Percentiles rank a stretch among this genome's conserved stretches.
phyloP scores from a whole-genome alignment of 2,797 vertebrate species.

The Micrastur ruficollis region DNA sequence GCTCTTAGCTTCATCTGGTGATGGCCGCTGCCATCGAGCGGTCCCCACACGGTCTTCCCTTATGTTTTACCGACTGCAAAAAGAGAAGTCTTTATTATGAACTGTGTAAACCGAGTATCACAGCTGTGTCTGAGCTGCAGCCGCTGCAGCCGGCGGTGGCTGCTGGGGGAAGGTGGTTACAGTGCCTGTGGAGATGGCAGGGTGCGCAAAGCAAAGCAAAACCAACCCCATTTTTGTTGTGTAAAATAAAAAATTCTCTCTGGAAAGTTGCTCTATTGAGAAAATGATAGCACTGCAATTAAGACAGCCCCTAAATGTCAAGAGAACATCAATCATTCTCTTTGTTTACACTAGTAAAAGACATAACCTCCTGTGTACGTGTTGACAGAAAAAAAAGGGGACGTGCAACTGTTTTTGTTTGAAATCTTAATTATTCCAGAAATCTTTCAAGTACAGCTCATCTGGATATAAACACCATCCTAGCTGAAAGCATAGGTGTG shows the following conservation, averaged over 20 bases:
- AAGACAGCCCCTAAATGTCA: neutral
- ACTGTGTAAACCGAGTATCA: neutral
- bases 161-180: neutral
- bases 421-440: slow-evolving; percentile 16
- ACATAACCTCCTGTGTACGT: neutral
- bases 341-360: neutral
- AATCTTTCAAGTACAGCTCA: slow-evolving; percentile 14
- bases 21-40: neutral
- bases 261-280: neutral
- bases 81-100: neutral
- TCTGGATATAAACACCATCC: slow-evolving; percentile 11
- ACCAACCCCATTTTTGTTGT: neutral
- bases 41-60: neutral
- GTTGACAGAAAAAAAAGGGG: neutral
- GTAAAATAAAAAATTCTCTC: neutral
- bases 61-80: neutral
- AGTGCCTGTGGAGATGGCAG: neutral
- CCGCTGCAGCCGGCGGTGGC: neutral
- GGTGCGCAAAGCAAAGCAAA: neutral
- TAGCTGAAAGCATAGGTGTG: slow-evolving; percentile 36
- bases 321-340: neutral
- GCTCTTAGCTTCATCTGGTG: neutral
- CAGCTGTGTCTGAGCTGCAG: neutral
- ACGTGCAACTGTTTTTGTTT: neutral
- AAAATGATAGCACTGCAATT: neutral